These are phyloP conservation scores for Leptinotarsa rubiginosa DNA, from an alignment of 2,888 invertebrate genomes.

Conservation along the genomic window DNA sequence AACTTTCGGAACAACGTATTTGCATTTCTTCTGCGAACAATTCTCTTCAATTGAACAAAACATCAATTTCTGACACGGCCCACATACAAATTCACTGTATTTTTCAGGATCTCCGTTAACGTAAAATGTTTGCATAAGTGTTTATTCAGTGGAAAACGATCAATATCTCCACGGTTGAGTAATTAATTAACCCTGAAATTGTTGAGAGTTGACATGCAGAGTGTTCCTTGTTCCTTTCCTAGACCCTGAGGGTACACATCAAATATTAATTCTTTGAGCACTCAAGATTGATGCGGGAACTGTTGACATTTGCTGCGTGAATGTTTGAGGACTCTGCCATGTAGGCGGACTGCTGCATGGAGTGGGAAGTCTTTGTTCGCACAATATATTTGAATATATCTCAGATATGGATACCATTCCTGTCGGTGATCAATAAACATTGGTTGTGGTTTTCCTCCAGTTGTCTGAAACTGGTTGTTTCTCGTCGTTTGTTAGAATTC, in stretches of 20 bases:
- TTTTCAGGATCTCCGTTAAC: neutral
- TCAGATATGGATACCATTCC: neutral
- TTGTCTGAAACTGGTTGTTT: no score
- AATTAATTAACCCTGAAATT: neutral
- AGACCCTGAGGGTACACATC: neutral
- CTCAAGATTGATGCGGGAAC: constrained; percentile 2
- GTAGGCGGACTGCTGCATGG: neutral
- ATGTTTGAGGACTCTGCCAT: neutral
- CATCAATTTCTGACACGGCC: neutral
- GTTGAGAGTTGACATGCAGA: constrained; percentile 6
- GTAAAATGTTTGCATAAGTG: neutral
- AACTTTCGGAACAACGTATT: no score
- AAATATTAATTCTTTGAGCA: constrained; percentile 16
- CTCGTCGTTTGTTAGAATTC: no score
- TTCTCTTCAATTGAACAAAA: no score
- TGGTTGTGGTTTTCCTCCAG: no score
- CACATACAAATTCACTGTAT: neutral
- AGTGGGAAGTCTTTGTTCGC: neutral
- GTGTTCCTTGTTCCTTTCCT: neutral
- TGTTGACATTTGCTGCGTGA: constrained; percentile 1
- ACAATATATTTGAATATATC: neutral
- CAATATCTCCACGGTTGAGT: neutral
- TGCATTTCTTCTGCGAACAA: no score
- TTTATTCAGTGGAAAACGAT: constrained; percentile 1
- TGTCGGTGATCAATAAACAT: no score